phyloP scores from a whole-genome alignment of 1,140 invertebrate species.

The Drosophila bocki region DNA sequence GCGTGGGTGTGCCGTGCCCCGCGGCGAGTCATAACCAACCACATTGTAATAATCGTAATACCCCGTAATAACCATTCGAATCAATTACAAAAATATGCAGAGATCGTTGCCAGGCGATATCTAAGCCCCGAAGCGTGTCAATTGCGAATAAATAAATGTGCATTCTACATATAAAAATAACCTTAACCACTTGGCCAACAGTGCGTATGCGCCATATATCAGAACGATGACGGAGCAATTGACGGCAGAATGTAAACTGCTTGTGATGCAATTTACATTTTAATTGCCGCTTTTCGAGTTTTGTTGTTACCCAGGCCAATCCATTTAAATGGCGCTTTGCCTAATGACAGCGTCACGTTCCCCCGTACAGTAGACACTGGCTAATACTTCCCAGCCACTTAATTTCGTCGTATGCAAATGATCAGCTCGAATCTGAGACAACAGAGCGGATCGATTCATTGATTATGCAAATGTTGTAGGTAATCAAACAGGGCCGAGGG shows the following conservation, averaged over 20 bases:
- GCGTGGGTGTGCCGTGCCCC: constrained; percentile 50
- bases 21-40: constrained; percentile 12
- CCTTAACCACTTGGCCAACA: constrained; percentile 55
- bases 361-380: constrained; percentile 32
- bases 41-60: constrained; percentile 43
- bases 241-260: constrained; percentile 62
- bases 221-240: constrained; percentile 57
- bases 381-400: constrained; percentile 25
- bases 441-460: constrained; percentile 11
- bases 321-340: constrained; percentile 69
- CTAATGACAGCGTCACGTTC: constrained; percentile 78
- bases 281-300: constrained; percentile 72
- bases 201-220: constrained; percentile 76
- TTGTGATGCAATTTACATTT: constrained; percentile 80
- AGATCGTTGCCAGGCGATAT: constrained; percentile 14
- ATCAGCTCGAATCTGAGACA: background rate
- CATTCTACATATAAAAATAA: constrained; percentile 60
- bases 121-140: constrained; percentile 57
- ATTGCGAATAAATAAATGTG: constrained; percentile 44
- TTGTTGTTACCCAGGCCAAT: constrained; percentile 42
- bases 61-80: constrained; percentile 48
- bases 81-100: constrained; percentile 73
- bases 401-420: constrained; percentile 21
- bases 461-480: constrained; percentile 34
- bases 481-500: constrained; percentile 30